Conservation (phyloP, 2,797 vertebrate genomes). For the Silurus lanzhouensis region DNA sequence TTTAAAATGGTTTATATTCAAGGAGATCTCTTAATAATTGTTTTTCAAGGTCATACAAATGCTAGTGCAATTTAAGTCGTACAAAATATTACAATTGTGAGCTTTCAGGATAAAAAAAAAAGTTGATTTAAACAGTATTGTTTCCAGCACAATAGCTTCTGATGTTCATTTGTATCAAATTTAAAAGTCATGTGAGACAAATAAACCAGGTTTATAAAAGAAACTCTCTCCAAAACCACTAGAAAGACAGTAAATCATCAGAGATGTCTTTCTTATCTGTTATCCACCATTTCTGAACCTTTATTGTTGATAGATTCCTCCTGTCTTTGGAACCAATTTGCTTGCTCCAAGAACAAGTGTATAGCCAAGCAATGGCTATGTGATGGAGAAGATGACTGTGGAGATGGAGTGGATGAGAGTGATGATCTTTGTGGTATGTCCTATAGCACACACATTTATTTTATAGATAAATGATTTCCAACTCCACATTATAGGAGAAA, state of each 20-base stretch:
- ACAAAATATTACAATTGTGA: not conserved
- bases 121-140: not conserved
- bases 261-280: constrained; percentile 19
- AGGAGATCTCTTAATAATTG: not conserved
- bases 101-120: not conserved
- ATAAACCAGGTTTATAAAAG: constrained; percentile 12
- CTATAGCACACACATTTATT: not conserved
- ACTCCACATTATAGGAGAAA: not conserved
- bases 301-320: constrained; percentile 73
- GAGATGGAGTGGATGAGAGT: constrained; percentile 91
- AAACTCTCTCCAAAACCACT: constrained; percentile 7
- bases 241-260: not conserved
- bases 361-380: constrained; percentile 97
- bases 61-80: not conserved
- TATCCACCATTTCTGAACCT: constrained; percentile 31
- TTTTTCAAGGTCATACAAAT: not conserved
- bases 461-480: not conserved
- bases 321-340: constrained; percentile 96
- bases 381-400: constrained; percentile 95
- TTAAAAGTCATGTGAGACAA: not conserved
- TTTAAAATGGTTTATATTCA: constrained; percentile 1
- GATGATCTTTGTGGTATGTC: constrained; percentile 85
- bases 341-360: constrained; percentile 96
- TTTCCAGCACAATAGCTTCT: not conserved
- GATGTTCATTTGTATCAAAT: constrained; percentile 7